A percentile compares a stretch with the other conserved stretches of the same genome.
Conservation (phyloP, 2,888 invertebrate species). For the Drosophila barbarae region DNA sequence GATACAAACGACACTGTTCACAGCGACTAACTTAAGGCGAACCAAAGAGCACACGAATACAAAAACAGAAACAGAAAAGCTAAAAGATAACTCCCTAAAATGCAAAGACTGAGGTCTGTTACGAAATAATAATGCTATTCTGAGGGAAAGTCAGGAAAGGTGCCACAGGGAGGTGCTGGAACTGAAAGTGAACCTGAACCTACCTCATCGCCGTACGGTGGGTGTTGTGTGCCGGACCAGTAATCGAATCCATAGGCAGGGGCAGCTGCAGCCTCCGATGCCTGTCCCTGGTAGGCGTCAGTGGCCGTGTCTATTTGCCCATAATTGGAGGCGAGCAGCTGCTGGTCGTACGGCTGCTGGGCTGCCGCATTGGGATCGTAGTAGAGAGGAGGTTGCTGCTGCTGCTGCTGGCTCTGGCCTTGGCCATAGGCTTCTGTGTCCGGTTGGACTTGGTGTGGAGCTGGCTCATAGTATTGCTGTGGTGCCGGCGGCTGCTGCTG, state of each 20-base stretch:
- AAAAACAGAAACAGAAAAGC: background rate
- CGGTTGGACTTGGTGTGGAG: constrained; percentile 20
- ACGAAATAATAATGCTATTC: background rate
- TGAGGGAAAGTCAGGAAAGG: background rate
- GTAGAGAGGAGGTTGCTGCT: constrained; percentile 4
- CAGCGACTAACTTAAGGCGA: constrained; percentile 9
- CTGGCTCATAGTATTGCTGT: constrained; percentile 35
- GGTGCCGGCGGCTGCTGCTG: constrained; percentile 32
- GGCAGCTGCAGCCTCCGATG: constrained; percentile 8
- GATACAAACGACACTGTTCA: background rate
- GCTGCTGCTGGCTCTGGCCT: background rate
- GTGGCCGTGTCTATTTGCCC: constrained; percentile 20
- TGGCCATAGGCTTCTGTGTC: constrained; percentile 23
- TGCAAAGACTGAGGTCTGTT: background rate
- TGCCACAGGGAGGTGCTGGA: background rate
- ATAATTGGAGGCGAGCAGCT: constrained; percentile 3
- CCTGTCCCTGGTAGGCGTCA: constrained; percentile 6
- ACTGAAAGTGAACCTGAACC: constrained; percentile 25
- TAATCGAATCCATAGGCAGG: constrained; percentile 61
- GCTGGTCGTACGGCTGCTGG: constrained; percentile 12
- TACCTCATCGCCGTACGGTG: constrained; percentile 65
- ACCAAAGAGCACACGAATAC: constrained; percentile 3
- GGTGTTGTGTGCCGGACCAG: constrained; percentile 63
- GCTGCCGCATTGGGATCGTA: constrained; percentile 18
- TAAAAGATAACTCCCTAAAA: background rate